A percentile compares a stretch with the other conserved stretches of the same genome.
Evolutionary conservation across 2,888 invertebrate species (phyloP).

Genomic region (Chalcosyrphus nemorum): DNA sequence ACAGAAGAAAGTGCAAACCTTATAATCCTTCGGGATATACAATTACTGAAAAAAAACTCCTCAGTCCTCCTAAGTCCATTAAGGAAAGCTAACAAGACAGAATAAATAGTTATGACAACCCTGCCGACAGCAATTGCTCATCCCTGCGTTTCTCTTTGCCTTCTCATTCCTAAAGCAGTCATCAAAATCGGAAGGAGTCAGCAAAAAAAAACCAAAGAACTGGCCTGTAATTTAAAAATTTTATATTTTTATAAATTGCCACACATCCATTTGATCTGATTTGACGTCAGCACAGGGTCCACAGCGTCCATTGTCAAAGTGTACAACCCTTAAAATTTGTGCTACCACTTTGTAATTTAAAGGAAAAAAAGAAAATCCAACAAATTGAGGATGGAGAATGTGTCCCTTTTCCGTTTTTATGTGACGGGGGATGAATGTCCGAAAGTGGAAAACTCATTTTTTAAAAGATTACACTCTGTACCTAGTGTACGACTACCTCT

Average conservation of each 20-base stretch:
- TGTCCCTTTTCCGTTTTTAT: neutral
- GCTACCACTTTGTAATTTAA: slow-evolving; percentile 35
- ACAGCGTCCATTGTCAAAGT: slow-evolving; percentile 9
- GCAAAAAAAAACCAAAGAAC: too few species aligned
- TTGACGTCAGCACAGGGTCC: slow-evolving; percentile 46
- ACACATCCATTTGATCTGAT: slow-evolving; percentile 67
- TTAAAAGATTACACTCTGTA: slow-evolving; percentile 46
- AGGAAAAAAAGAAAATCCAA: neutral
- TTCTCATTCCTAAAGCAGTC: neutral
- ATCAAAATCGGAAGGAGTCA: slow-evolving; percentile 24
- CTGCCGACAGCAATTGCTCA: slow-evolving; percentile 37
- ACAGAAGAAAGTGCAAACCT: slow-evolving; percentile 49
- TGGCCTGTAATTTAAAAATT: slow-evolving; percentile 53
- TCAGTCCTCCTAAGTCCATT: slow-evolving; percentile 36
- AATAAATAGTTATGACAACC: slow-evolving; percentile 69
- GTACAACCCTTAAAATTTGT: slow-evolving; percentile 51
- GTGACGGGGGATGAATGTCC: slow-evolving; percentile 32
- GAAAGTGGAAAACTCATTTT: slow-evolving; percentile 46
- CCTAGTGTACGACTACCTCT: slow-evolving; percentile 9
- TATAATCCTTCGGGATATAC: slow-evolving; percentile 44
- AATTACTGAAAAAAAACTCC: slow-evolving; percentile 7
- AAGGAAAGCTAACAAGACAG: slow-evolving; percentile 68
- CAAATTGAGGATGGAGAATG: slow-evolving; percentile 2
- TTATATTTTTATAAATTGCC: slow-evolving; percentile 65
- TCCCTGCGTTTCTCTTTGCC: neutral